phyloP scores from a whole-genome alignment of 2,113 vertebrate genomes.

The Cervus canadensis region DNA sequence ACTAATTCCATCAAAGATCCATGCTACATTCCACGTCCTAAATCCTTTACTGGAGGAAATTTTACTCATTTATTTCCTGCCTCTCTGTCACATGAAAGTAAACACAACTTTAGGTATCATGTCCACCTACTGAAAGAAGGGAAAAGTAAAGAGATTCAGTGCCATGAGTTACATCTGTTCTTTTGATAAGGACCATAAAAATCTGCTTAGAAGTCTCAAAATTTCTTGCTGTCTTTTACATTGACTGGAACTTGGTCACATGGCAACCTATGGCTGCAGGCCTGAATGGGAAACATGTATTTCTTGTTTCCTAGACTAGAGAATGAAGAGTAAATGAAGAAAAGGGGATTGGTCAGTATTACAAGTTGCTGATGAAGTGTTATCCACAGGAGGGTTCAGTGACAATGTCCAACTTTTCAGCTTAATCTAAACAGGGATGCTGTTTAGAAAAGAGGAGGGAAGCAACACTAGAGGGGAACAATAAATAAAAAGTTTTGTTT shows the following conservation, averaged over 20 bases:
- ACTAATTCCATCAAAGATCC: neutral
- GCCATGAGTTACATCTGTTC: neutral
- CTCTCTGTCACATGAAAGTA: neutral
- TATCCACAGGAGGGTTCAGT: neutral
- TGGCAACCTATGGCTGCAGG: neutral
- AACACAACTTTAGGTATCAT: neutral
- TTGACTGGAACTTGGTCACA: neutral
- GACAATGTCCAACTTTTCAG: neutral
- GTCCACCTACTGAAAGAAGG: neutral
- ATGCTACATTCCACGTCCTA: neutral
- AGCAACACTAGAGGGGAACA: too few species aligned
- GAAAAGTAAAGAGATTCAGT: neutral
- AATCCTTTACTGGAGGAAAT: neutral
- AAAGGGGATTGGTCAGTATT: neutral
- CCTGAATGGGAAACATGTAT: neutral
- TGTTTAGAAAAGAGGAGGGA: neutral
- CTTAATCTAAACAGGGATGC: neutral
- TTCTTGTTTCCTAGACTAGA: neutral
- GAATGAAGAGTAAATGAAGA: neutral
- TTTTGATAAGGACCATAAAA: neutral
- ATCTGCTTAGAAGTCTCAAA: neutral
- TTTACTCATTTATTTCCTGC: neutral
- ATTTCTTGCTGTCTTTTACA: neutral
- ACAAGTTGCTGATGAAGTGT: neutral
- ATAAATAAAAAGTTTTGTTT: neutral